Evolutionary conservation across 2,888 invertebrate species (phyloP), one percentile per base, ranked within the genome.

Genomic region (Calameuta filiformis): DNA sequence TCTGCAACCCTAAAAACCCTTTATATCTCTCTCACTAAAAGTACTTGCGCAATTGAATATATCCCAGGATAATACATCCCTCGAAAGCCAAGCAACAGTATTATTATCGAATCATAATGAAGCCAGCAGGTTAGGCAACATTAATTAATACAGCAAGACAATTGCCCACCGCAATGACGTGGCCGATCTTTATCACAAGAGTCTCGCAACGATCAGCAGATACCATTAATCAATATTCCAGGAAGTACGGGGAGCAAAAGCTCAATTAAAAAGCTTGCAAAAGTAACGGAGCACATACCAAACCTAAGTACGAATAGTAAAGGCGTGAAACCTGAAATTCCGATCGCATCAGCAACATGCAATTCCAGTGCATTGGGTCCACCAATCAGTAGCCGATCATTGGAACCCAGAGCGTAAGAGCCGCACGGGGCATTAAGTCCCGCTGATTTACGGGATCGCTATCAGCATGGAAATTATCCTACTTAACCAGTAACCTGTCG

Each of bases 111-210:
- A 56, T 15, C 2, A 23, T 56, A 71, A 71, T 33, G 71, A 31
- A 33, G 71, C 71, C 71, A 71, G 71, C 34, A 71, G 79, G 82
- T 84, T 79, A 76, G 68, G 79, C 82, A 86, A 85, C 82, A 83
- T 85, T 86, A 87, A 87, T 87, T 87, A 87, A 87, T 86, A 82
- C 82, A 76, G 82, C 78, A 73, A 79, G 69, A 77, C 79, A 84
- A 86, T 83, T 82, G 81, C 81, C 80, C 79, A 79, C 79, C 79
- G 77, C 82, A 79, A 81, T 79, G 79, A 81, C 81, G 81, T 80
- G 56, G 76, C 76, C 81, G 84, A 87, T 87, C 85, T 77, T 83
- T 84, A 87, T 87, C 86, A 80, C 74, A 9, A 31, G 31, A 76
- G 79, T 74, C 80, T 76, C 82, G 80, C 82, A 77, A 75, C 79